A percentile compares a stretch with the other conserved stretches of the same genome.
Conservation (phyloP, 2,888 invertebrate genomes). For the Strigamia transsilvanica region DNA sequence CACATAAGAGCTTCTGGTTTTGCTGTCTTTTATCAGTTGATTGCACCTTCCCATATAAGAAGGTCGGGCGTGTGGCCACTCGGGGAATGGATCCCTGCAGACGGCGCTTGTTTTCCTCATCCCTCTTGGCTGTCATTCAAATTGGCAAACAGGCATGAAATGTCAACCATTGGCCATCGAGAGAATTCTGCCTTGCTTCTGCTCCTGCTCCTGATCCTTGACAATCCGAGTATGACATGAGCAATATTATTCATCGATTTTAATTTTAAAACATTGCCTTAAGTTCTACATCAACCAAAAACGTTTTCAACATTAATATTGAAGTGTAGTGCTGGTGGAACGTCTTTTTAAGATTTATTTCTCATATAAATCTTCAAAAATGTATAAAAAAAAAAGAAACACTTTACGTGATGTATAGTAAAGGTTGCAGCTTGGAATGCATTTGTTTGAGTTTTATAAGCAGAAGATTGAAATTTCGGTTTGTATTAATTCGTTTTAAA, state of each 20-base stretch:
- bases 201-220: neutral
- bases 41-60: neutral
- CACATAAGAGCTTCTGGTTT: slow-evolving; percentile 10
- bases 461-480: neutral
- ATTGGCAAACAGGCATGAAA: slow-evolving; percentile 32
- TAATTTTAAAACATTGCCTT: slow-evolving; percentile 4
- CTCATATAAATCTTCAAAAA: neutral
- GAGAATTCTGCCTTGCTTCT: neutral
- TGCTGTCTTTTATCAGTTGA: slow-evolving; percentile 27
- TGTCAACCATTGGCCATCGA: slow-evolving; percentile 20
- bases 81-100: slow-evolving; percentile 10
- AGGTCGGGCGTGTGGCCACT: slow-evolving; percentile 12
- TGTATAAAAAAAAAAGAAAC: neutral
- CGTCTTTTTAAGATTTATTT: neutral
- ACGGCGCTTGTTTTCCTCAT: slow-evolving; percentile 18
- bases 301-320: too few species aligned
- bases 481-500: neutral
- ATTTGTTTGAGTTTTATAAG: neutral
- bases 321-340: neutral
- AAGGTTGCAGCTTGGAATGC: neutral
- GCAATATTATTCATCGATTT: neutral
- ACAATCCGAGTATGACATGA: neutral
- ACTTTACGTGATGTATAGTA: too few species aligned
- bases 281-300: neutral
- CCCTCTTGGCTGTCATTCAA: slow-evolving; percentile 39